A percentile compares a stretch with the other conserved stretches of the same genome.
Evolutionary conservation across 2,888 invertebrate genomes (phyloP).

Genomic region (Ichneumoninae sp.): DNA sequence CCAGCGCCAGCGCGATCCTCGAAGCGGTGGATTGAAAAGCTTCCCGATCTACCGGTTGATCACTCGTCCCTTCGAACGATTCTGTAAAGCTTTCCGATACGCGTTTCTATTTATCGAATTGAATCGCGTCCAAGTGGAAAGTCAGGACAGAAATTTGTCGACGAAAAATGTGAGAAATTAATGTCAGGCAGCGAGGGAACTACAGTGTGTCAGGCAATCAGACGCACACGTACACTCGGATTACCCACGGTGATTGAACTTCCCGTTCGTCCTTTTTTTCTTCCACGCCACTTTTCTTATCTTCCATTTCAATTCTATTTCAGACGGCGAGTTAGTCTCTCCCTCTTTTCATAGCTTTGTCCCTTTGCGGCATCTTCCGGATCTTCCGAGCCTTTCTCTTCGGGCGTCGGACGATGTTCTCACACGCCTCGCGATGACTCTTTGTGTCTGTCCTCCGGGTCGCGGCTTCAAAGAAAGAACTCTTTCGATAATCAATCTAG

Average conservation of each 20-base stretch:
- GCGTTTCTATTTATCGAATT: not conserved
- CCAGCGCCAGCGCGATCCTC: too few species aligned
- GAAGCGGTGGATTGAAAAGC: slow-evolving; percentile 7
- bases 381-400: slow-evolving; percentile 62
- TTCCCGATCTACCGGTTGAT: slow-evolving; percentile 1
- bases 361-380: slow-evolving; percentile 58
- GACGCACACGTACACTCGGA: slow-evolving; percentile 71
- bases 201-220: slow-evolving; percentile 68
- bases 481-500: slow-evolving; percentile 44
- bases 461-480: slow-evolving; percentile 14
- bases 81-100: not conserved
- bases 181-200: slow-evolving; percentile 10
- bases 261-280: slow-evolving; percentile 31
- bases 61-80: slow-evolving; percentile 26
- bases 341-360: slow-evolving; percentile 41
- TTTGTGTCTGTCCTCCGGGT: slow-evolving; percentile 53
- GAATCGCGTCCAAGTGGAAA: not conserved
- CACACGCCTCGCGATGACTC: slow-evolving; percentile 32
- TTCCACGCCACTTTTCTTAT: slow-evolving; percentile 35
- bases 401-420: slow-evolving; percentile 44
- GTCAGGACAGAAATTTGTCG: not conserved
- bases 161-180: not conserved
- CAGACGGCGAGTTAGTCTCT: slow-evolving; percentile 13
- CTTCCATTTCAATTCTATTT: slow-evolving; percentile 19
- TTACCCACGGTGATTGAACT: slow-evolving; percentile 67